Conservation (phyloP, 1,140 invertebrate species). For the Conopomorpha cramerella region DNA sequence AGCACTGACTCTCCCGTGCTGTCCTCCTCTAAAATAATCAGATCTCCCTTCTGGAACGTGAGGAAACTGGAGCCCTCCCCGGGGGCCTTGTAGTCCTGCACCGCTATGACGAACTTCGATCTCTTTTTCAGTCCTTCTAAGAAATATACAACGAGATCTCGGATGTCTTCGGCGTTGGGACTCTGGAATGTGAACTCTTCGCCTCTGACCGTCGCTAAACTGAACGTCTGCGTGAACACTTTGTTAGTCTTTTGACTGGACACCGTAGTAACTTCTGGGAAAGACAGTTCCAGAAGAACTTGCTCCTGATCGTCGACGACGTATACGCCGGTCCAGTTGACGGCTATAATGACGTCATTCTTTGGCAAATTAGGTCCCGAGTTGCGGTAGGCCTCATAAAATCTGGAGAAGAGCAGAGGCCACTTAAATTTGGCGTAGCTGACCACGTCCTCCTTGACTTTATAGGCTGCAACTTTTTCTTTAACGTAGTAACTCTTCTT, state of each 20-base stretch:
- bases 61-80: conserved; percentile 90
- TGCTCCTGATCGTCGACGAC: conserved; percentile 99
- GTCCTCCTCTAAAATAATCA: conserved; percentile 93
- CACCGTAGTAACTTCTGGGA: conserved; percentile 96
- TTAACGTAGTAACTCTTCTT: conserved; percentile 95
- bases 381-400: conserved; percentile 89
- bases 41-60: conserved; percentile 92
- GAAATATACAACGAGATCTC: conserved; percentile 96
- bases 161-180: conserved; percentile 97
- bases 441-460: conserved; percentile 98
- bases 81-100: conserved; percentile 94
- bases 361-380: conserved; percentile 96
- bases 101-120: conserved; percentile 93
- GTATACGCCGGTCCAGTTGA: conserved; percentile 99
- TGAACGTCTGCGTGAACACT: conserved; percentile 94
- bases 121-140: conserved; percentile 96
- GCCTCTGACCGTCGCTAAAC: conserved; percentile 91
- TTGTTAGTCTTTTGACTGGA: conserved; percentile 95
- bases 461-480: conserved; percentile 80
- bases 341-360: conserved; percentile 98
- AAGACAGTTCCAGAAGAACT: conserved; percentile 94
- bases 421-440: conserved; percentile 99
- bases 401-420: conserved; percentile 96
- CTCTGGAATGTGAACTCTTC: conserved; percentile 99
- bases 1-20: conserved; percentile 91